phyloP scores from a whole-genome alignment of 2,888 invertebrate genomes.

The Drosophila imparisetae region DNA sequence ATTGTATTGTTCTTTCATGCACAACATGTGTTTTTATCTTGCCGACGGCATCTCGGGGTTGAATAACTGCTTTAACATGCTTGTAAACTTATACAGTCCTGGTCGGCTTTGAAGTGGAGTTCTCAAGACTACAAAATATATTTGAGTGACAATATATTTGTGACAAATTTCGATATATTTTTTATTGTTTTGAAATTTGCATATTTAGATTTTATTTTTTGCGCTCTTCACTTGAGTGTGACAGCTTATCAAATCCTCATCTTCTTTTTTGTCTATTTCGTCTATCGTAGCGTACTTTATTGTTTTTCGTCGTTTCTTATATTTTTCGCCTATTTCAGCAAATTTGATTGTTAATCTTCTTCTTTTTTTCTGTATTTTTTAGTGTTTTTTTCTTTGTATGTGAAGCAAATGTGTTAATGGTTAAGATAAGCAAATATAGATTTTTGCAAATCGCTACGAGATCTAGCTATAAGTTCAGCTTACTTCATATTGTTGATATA shows the following conservation, averaged over 20 bases:
- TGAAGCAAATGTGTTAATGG: background rate
- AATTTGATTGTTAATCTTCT: too few relatives aligned
- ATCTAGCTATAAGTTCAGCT: background rate
- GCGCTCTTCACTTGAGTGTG: background rate
- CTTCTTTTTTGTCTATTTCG: too few relatives aligned
- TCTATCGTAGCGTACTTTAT: too few relatives aligned
- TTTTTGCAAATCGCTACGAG: constrained; percentile 9
- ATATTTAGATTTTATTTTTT: background rate
- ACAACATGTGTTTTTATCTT: constrained; percentile 8
- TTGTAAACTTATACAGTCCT: background rate
- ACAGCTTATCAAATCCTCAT: background rate
- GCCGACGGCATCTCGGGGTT: background rate
- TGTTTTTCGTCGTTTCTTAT: too few relatives aligned
- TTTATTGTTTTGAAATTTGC: background rate
- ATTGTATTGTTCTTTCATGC: constrained; percentile 50
- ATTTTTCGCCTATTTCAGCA: too few relatives aligned
- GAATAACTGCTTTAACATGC: constrained; percentile 13
- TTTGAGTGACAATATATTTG: background rate
- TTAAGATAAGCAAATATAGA: background rate
- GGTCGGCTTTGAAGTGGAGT: background rate
- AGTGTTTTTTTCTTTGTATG: too few relatives aligned
- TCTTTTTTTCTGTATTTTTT: too few relatives aligned
- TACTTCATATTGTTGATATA: background rate
- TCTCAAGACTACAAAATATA: background rate
- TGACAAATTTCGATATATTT: background rate